A percentile compares a stretch with the other conserved stretches of the same genome.
These are phyloP conservation scores for Agrilus biguttatus DNA, from an alignment of 2,888 invertebrate genomes.

Conservation along the genomic window DNA sequence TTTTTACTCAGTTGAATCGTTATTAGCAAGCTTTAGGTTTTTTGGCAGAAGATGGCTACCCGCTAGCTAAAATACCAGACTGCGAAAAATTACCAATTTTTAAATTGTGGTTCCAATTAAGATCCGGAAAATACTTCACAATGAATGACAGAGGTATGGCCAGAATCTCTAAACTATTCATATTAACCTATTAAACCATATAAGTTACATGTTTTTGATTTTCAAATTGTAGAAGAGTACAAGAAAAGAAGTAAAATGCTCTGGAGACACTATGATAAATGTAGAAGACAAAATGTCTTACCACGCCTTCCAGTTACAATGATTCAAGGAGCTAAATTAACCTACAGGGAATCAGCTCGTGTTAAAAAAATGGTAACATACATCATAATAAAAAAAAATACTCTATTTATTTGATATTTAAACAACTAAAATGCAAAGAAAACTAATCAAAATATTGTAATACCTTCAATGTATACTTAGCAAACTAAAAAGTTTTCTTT, in stretches of 20 bases:
- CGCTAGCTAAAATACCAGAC: slow-evolving; percentile 26
- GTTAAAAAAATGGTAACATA: slow-evolving; percentile 12
- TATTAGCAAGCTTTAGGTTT: slow-evolving; percentile 16
- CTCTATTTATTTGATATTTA: too few relatives aligned
- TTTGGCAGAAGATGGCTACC: slow-evolving; percentile 27
- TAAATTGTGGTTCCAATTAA: slow-evolving; percentile 25
- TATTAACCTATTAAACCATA: too few relatives aligned
- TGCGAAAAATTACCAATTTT: slow-evolving; percentile 26
- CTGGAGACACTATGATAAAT: slow-evolving; percentile 18
- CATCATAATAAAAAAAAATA: too few relatives aligned
- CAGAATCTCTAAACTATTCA: too few relatives aligned
- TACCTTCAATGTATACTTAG: too few relatives aligned
- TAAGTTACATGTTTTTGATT: slow-evolving; percentile 8
- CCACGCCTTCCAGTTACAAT: slow-evolving; percentile 12
- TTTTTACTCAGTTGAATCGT: neutral
- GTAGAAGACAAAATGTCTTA: slow-evolving; percentile 7
- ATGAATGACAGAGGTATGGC: slow-evolving; percentile 15
- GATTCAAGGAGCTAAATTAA: slow-evolving; percentile 11
- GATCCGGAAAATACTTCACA: slow-evolving; percentile 20
- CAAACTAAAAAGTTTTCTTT: too few relatives aligned
- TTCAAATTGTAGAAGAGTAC: slow-evolving; percentile 7
- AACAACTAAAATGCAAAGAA: too few relatives aligned
- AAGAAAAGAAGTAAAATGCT: neutral
- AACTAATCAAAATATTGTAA: too few relatives aligned
- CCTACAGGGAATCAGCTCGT: slow-evolving; percentile 17